Evolutionary conservation across 2,797 vertebrate species (phyloP).

Genomic region (Typhlichthys subterraneus): DNA sequence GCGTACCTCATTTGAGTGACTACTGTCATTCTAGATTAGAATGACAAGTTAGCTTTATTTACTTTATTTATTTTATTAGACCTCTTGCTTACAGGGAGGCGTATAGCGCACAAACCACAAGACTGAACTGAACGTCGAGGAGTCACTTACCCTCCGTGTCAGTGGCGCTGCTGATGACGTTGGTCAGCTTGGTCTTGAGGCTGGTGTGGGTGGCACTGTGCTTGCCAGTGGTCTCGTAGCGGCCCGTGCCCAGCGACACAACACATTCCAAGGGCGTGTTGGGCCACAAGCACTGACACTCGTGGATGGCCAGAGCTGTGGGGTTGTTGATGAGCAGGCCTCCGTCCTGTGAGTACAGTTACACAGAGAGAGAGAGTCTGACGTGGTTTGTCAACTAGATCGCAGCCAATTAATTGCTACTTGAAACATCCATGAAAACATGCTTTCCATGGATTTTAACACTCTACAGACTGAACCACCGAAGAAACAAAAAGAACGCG

Average conservation of each 20-base stretch:
- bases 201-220: conserved; percentile 84
- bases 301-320: conserved; percentile 90
- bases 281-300: conserved; percentile 94
- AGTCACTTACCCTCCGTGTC: conserved; percentile 90
- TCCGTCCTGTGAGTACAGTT: conserved; percentile 82
- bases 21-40: no score
- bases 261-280: conserved; percentile 88
- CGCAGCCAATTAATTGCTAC: conserved; percentile 39
- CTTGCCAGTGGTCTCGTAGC: conserved; percentile 82
- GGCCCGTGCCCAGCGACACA: conserved; percentile 91
- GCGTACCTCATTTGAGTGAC: no score
- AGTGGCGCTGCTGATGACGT: conserved; percentile 96
- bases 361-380: conserved; percentile 11
- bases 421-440: conserved; percentile 28
- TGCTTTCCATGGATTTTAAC: conserved; percentile 37
- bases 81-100: no score
- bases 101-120: not conserved
- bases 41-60: no score
- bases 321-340: conserved; percentile 96
- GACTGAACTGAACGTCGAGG: not conserved
- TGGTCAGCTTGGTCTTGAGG: conserved; percentile 89
- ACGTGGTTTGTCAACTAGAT: conserved; percentile 21
- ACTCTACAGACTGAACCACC: conserved; percentile 34
- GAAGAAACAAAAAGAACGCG: conserved; percentile 30
- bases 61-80: no score